A percentile compares a stretch with the other conserved stretches of the same genome.
phyloP scores from a whole-genome alignment of 2,113 vertebrate genomes.

The Stercorarius parasiticus region DNA sequence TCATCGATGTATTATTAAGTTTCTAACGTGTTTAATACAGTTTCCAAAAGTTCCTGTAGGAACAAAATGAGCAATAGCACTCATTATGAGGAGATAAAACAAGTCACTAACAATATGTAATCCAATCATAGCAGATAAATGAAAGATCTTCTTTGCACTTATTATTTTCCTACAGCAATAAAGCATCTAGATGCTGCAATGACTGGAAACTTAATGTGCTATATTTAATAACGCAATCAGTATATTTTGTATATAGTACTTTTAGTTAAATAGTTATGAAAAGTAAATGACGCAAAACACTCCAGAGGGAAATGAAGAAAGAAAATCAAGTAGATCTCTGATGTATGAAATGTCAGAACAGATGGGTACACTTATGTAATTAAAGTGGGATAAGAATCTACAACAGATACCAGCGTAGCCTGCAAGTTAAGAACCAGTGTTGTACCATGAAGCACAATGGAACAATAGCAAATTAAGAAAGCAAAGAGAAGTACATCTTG shows the following conservation, averaged over 20 bases:
- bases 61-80: background rate
- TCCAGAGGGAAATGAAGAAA: background rate
- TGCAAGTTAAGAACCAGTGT: background rate
- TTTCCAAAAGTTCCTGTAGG: background rate
- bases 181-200: background rate
- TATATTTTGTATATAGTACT: background rate
- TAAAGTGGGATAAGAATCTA: background rate
- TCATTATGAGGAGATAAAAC: background rate
- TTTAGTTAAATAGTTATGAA: background rate
- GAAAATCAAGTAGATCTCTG: background rate
- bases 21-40: background rate
- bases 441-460: background rate
- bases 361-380: background rate
- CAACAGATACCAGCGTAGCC: background rate
- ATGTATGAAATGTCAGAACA: background rate
- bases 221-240: background rate
- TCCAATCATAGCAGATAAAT: background rate
- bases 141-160: background rate
- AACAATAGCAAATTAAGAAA: background rate
- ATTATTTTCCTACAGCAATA: background rate
- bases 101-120: slow-evolving; percentile 18
- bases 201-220: background rate
- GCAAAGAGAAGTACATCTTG: background rate
- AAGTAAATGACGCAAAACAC: background rate
- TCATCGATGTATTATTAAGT: background rate